Base-by-base conservation (phyloP, 2,113 vertebrate genomes). In the Hemiprocne comata region DNA sequence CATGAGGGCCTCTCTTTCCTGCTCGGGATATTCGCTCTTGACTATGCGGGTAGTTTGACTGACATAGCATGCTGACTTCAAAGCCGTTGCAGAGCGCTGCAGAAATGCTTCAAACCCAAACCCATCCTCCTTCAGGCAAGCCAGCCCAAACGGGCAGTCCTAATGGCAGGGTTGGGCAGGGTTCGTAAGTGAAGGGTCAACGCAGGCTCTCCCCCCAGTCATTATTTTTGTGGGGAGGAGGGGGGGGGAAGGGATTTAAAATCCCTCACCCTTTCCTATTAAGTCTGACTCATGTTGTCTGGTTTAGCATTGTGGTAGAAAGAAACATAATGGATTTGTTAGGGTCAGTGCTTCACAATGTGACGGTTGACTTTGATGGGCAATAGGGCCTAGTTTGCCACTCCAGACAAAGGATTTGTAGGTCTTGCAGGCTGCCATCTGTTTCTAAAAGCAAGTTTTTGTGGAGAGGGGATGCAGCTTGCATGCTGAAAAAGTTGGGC, bases 331-430 rank as follows among this genome's bases (percentile, higher is more conserved):
- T 97, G 95, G 85, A 97, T 97, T 98, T 97, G 93, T 96, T 95
- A 93, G 97, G 97, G 97, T 98, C 97, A 97, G 72, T 95, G 97
- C 96, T 95, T 97, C 96, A 95, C 93, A 97, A 98, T 97, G 96
- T 89, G 94, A 72, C 10, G 50, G 85, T 91, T 97, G 95, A 97
- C 95, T 98, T 94, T 97, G 96, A 90, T 96, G 93, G 94, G 90
- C 96, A 94, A 42, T 60, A 93, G 90, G 92, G 72, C 90, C 94
- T 86, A 61, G 91, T 97, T 95, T 95, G 94, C 61, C 75, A 80
- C 90, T 95, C 94, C 91, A 94, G 92, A 97, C 97, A 98, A 98
- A 97, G 91, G 84, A 85, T 89, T 93, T 90, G 93, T 91, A 89
- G 95, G 84, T 93, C 94, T 96, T 95, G 92, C 94, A 92, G 90